Evolutionary conservation across 2,888 invertebrate species (phyloP).

Genomic region (Drosophila siamana): DNA sequence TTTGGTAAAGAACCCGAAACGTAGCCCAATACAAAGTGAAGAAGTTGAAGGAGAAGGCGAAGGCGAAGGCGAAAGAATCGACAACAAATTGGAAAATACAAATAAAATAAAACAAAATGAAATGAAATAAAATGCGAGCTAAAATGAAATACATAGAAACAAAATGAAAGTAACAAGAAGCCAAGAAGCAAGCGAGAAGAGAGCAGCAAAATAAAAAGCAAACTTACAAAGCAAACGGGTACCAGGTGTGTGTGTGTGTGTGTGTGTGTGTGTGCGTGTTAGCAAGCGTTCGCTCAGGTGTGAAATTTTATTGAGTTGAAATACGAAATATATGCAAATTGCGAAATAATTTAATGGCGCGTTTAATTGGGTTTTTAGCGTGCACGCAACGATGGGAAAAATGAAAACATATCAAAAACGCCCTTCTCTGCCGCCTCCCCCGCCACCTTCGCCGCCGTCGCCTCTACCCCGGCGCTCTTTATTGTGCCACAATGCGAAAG

Average conservation of each 20-base stretch:
- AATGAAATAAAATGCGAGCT: conserved; percentile 32
- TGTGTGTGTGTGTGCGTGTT: conserved; percentile 38
- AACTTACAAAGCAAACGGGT: conserved; percentile 26
- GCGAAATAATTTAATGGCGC: conserved; percentile 80
- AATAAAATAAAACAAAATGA: conserved; percentile 47
- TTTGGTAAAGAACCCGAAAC: conserved; percentile 2
- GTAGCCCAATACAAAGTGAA: conserved; percentile 5
- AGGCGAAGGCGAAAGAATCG: conserved; percentile 28
- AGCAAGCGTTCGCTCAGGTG: conserved; percentile 65
- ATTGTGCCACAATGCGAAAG: neutral
- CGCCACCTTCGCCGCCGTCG: no score
- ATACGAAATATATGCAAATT: conserved; percentile 80
- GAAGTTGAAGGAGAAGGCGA: conserved; percentile 5
- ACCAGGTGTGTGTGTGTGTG: conserved; percentile 37
- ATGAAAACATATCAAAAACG: conserved; percentile 55
- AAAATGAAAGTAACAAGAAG: conserved; percentile 23
- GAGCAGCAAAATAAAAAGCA: conserved; percentile 15
- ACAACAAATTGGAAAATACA: conserved; percentile 50
- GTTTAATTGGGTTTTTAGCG: conserved; percentile 80
- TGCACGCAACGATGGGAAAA: conserved; percentile 58
- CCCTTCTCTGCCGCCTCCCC: no score
- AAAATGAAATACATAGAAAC: conserved; percentile 44
- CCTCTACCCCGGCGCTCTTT: neutral
- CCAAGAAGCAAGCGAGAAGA: neutral
- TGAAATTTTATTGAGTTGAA: conserved; percentile 79